Evolutionary conservation across 1,140 invertebrate species (phyloP), one percentile per base, ranked within the genome.

Genomic region (Tetragonula clypearis): DNA sequence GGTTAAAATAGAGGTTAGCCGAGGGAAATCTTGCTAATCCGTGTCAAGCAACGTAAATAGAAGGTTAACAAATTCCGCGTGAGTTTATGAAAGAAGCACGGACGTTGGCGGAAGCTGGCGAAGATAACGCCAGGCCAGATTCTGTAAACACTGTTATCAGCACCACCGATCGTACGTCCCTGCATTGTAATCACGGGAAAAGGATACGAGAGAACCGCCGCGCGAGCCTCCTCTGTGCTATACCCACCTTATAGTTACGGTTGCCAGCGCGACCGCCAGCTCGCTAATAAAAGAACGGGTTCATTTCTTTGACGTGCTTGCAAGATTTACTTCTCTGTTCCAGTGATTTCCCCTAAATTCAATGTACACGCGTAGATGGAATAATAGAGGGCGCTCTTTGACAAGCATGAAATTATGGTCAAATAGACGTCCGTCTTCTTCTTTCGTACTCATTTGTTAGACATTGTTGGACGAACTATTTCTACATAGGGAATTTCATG

Each of bases 121-220:
- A 60, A 89, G 87, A 89, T 89, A 89, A 89, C 87, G 79, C 58
- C 69, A 77, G 65, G 79, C 74, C 79, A 86, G 83, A 86, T 89
- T 82, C 83, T 75, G 87, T 88, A 89, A 89, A 89, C 84, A 88
- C 83, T 79, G 84, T 88, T 89, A 89, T 88, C 87, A 75, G 56
- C 75, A 5, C 49, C 62, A 35, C 26, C 26, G 87, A 88, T 84
- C 87, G 87, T 77, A 68, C 84, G 75, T 71, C 69, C 26, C 69
- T 82, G 84, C 79, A 86, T 88, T 79, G 69, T 79, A 89, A 86
- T 89, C 83, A 74, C 79, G 73, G 26, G 75, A 65, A 75, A 79
- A 88, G 87, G 68, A 85, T 88, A 77, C 74, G 35, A 78, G 69
- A 62, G 15, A 62, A 23, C 21, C 14, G 21, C 21, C 14, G 21